phyloP scores from a whole-genome alignment of 2,797 vertebrate species.

The Aulostomus chinensis region DNA sequence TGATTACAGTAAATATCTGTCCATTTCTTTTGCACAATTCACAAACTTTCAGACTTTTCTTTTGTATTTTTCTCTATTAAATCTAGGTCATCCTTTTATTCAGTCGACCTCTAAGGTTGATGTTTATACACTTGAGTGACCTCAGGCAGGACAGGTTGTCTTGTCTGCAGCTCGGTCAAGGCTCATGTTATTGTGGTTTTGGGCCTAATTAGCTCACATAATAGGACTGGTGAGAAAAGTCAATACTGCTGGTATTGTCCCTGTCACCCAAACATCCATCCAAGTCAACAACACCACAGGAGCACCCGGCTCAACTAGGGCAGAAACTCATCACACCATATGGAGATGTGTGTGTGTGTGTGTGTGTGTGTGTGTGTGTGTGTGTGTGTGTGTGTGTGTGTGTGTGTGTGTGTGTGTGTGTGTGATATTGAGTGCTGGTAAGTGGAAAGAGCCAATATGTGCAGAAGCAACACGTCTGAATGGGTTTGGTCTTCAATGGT shows the following conservation, averaged over 20 bases:
- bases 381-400: background rate
- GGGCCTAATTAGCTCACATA: conserved; percentile 57
- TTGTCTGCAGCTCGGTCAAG: conserved; percentile 12
- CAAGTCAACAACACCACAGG: conserved; percentile 30
- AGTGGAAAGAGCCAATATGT: too few species aligned
- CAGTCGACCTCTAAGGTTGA: conserved; percentile 19
- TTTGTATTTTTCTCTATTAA: conserved; percentile 28
- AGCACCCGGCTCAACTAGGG: conserved; percentile 52
- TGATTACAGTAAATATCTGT: too few species aligned
- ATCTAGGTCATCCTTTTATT: conserved; percentile 11
- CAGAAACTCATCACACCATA: conserved; percentile 61
- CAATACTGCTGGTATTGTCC: conserved; percentile 55
- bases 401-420: conserved; percentile 2
- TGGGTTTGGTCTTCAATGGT: too few species aligned
- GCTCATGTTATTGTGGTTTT: conserved; percentile 41
- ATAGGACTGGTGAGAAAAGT: conserved; percentile 62
- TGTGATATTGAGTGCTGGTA: too few species aligned
- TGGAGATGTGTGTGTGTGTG: conserved; percentile 34
- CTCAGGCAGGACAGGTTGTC: conserved; percentile 24
- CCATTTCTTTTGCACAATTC: too few species aligned
- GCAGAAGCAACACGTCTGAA: too few species aligned
- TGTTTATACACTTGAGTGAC: conserved; percentile 36
- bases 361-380: background rate
- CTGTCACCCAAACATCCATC: conserved; percentile 30
- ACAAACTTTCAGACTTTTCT: too few species aligned